Evolutionary conservation across 2,888 invertebrate species (phyloP), one percentile per base, ranked within the genome.

Genomic region (Dasypogon diadema): DNA sequence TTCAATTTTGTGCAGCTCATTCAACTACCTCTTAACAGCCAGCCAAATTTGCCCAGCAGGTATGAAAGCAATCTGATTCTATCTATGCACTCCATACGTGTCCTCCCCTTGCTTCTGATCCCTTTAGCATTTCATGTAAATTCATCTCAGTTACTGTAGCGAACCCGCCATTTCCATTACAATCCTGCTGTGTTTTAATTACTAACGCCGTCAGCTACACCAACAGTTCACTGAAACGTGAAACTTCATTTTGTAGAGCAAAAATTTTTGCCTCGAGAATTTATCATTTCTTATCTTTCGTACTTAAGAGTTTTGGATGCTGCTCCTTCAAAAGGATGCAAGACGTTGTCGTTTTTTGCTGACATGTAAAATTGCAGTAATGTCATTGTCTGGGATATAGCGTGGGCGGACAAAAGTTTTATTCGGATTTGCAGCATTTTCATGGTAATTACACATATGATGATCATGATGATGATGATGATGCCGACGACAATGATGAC

Each of bases 191-290:
- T 37, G 24, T 58, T 58, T 58, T 58, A 58, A 58, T 58, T 58
- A 58, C 58, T 58, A 58, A 60, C 34, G 60, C 37, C 37, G 37
- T 21, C 16, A 60, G 60, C 60, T 14, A 37, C 60, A 60, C 60
- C 60, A 18, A 12, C 60, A 21, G 21, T 42, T 60, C 21, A 37
- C 60, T 60, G 60, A 21, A 60, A 60, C 37, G 60, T 60, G n/a
- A 60, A 60, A 58, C 34, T 58, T 22, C 26, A 58, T 58, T 58
- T 26, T 30, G 58, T n/a, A n/a, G 30, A 16, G 16, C 26, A 16
- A 58, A 30, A 58, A 60, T 37, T 37, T 60, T 60, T 18, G 60
- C 60, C 60, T 21, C 10, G 18, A 60, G 60, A 37, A 60, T n/a
- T 37, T 37, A 42, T 42, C 42, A 42, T 8, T 42, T 1, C 42